Evolutionary conservation across 2,113 vertebrate genomes (phyloP).

Genomic region (Rhizomys pruinosus): DNA sequence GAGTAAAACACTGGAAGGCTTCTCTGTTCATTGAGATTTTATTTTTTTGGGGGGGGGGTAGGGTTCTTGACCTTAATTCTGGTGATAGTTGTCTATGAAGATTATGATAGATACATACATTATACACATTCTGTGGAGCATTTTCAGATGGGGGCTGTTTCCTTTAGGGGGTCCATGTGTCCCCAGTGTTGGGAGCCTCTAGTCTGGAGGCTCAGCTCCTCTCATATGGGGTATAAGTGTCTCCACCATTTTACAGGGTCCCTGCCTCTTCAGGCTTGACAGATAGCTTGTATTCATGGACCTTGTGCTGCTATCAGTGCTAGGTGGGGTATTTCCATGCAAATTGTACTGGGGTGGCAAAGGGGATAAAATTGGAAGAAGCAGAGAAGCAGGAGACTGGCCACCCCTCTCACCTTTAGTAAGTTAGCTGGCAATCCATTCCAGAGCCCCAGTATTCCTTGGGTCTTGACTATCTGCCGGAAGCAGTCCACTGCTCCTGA

Average conservation of each 20-base stretch:
- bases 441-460: slow-evolving; percentile 94
- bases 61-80: slow-evolving; percentile 8
- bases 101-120: background rate
- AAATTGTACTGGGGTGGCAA: background rate
- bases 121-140: background rate
- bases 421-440: slow-evolving; percentile 93
- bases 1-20: too few species aligned
- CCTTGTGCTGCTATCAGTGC: background rate
- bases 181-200: background rate
- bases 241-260: background rate
- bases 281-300: background rate
- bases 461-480: slow-evolving; percentile 91
- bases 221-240: background rate
- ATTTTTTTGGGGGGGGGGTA: too few species aligned
- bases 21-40: too few species aligned
- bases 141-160: slow-evolving; percentile 22
- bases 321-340: background rate
- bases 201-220: slow-evolving; percentile 29
- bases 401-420: slow-evolving; percentile 89
- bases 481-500: slow-evolving; percentile 93
- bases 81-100: background rate
- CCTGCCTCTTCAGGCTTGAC: background rate
- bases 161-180: background rate
- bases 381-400: background rate
- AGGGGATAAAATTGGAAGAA: background rate